Percentiles rank a stretch among this genome's conserved stretches.
Conservation (phyloP, 1,140 invertebrate species). For the Stegodyphus dumicola region DNA sequence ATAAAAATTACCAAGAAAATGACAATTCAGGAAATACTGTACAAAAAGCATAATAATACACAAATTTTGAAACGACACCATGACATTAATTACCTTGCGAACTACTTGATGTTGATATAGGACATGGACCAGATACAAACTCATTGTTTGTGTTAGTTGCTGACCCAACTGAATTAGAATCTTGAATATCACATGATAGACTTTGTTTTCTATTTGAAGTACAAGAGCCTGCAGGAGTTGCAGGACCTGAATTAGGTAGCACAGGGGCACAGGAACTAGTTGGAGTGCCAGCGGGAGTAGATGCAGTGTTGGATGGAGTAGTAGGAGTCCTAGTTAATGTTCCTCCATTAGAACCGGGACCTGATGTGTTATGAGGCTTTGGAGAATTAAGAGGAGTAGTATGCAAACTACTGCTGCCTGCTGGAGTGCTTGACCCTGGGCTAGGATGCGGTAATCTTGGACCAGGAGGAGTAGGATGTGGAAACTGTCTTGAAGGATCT, state of each 20-base stretch:
- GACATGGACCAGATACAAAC: slow-evolving; percentile 28
- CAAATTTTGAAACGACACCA: too few species aligned
- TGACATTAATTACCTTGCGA: slow-evolving; percentile 16
- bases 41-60: not conserved
- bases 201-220: slow-evolving; percentile 47
- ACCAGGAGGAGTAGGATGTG: slow-evolving; percentile 56
- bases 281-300: slow-evolving; percentile 56
- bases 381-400: slow-evolving; percentile 59
- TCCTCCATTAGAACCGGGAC: slow-evolving; percentile 55
- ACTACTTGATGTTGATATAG: slow-evolving; percentile 41
- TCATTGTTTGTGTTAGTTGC: slow-evolving; percentile 28
- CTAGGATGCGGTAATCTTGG: slow-evolving; percentile 73
- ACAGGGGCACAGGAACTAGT: slow-evolving; percentile 43
- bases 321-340: slow-evolving; percentile 50
- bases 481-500: slow-evolving; percentile 71
- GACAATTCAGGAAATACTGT: not conserved
- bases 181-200: slow-evolving; percentile 53
- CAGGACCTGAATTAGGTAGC: slow-evolving; percentile 41
- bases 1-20: not conserved
- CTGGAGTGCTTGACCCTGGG: slow-evolving; percentile 69
- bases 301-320: slow-evolving; percentile 45
- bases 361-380: slow-evolving; percentile 47
- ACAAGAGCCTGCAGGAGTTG: slow-evolving; percentile 51
- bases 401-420: slow-evolving; percentile 54
- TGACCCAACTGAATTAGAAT: slow-evolving; percentile 52